Percentiles rank a stretch among this genome's conserved stretches.
Conservation (phyloP, 2,797 vertebrate species). For the Anguilla marmorata region DNA sequence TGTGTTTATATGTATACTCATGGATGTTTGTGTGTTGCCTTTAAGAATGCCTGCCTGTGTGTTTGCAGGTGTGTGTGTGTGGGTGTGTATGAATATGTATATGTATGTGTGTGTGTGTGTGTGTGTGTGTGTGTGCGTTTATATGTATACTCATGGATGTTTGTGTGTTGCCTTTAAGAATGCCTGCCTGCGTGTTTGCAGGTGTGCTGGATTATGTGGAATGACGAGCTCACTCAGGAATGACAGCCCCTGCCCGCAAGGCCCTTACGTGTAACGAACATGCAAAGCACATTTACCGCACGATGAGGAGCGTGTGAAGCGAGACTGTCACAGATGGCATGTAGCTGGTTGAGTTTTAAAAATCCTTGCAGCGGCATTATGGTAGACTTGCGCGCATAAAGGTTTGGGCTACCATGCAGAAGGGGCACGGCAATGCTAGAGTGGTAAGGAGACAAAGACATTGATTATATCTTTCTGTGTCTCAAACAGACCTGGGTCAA, state of each 20-base stretch:
- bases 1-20: too few relatives aligned
- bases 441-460: not conserved
- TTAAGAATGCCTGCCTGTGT: too few relatives aligned
- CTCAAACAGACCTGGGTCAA: too few relatives aligned
- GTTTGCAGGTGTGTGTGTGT: too few relatives aligned
- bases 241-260: not conserved
- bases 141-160: too few relatives aligned
- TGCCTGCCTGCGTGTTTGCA: not conserved
- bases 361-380: not conserved
- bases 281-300: not conserved
- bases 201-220: not conserved
- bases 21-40: too few relatives aligned
- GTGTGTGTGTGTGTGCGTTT: too few relatives aligned
- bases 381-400: not conserved
- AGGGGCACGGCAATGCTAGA: not conserved
- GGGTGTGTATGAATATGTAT: too few relatives aligned
- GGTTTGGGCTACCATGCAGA: not conserved
- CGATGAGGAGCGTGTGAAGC: not conserved
- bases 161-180: too few relatives aligned
- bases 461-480: not conserved
- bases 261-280: not conserved
- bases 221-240: not conserved
- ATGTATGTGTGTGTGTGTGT: too few relatives aligned
- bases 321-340: not conserved
- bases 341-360: not conserved